These are phyloP conservation scores for Chelon auratus DNA, from an alignment of 2,797 vertebrate genomes.

Conservation along the genomic window DNA sequence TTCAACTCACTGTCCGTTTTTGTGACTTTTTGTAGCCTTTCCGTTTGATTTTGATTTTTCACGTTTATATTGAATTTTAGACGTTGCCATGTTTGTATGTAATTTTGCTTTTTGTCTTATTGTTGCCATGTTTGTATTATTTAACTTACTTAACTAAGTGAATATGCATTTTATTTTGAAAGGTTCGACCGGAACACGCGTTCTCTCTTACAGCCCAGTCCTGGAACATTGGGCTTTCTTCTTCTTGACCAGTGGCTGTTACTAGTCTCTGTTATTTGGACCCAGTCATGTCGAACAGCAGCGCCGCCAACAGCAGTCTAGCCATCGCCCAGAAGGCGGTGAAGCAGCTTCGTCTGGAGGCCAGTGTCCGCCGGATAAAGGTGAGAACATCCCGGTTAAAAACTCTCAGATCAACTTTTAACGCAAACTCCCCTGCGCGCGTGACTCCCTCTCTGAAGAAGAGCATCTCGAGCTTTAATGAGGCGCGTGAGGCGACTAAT, in stretches of 20 bases:
- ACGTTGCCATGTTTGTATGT: too few species aligned
- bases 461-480: not conserved
- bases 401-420: too few species aligned
- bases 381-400: slow-evolving; percentile 41
- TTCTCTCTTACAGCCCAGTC: not conserved
- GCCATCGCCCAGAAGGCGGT: slow-evolving; percentile 80
- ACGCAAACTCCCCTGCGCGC: not conserved
- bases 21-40: too few species aligned
- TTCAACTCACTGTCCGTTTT: too few species aligned
- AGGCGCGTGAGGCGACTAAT: not conserved
- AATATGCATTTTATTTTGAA: slow-evolving; percentile 61
- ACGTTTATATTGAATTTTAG: too few species aligned
- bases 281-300: slow-evolving; percentile 80
- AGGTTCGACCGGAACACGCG: slow-evolving; percentile 35
- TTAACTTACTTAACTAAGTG: too few species aligned
- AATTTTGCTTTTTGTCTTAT: too few species aligned
- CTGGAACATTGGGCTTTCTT: not conserved
- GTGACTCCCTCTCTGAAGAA: slow-evolving; percentile 19
- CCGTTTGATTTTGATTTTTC: too few species aligned
- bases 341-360: slow-evolving; percentile 82
- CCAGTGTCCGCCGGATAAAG: slow-evolving; percentile 80
- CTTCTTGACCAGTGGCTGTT: not conserved
- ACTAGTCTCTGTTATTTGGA: not conserved
- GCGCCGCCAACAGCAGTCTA: slow-evolving; percentile 72
- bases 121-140: too few species aligned